Base-by-base conservation (phyloP, 1,140 invertebrate species). In the Procambarus virginalis region DNA sequence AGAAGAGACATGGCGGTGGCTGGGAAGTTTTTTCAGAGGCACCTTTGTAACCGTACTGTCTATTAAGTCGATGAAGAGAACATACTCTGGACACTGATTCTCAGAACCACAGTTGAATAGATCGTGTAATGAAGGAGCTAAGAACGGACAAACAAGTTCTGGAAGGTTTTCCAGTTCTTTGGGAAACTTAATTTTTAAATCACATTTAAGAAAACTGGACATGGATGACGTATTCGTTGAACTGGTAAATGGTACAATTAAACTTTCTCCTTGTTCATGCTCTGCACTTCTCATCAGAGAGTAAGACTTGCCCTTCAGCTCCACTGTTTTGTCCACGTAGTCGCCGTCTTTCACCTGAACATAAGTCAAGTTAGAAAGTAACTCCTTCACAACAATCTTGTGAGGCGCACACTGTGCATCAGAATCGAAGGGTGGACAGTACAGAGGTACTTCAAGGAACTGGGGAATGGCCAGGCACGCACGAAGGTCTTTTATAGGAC, bases 101-200 rank as follows among this genome's bases (percentile, higher is more conserved):
- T 75, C 6, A 45, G 20, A 22, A 10, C 6, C 49, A 51, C 81
- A 84, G 45, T 78, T 79, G 22, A 89, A 89, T 20, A 89, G 22
- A 0, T 64, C 55, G 8, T 84, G 81, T 22, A 89, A 48, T 20
- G 76, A 20, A 70, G 73, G 82, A 45, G 88, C 73, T n/a, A 89
- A 79, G 60, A 84, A 89, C 12, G 49, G 73, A 68, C 88, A 84
- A 14, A 89, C 73, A 34, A 45, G 75, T n/a, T 58, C 6, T 14
- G 82, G 60, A 17, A 84, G 17, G 68, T 84, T n/a, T 45, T 84
- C 12, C 45, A 89, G 55, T 55, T 34, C 48, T 10, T 80, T 51
- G 4, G 86, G 86, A 34, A 88, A 81, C 48, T 77, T 58, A n/a
- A 49, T 55, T 70, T 89, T 49, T 17, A 88, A 75, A 51, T 89